phyloP scores from a whole-genome alignment of 1,140 invertebrate genomes.

The Acromyrmex echinatior region DNA sequence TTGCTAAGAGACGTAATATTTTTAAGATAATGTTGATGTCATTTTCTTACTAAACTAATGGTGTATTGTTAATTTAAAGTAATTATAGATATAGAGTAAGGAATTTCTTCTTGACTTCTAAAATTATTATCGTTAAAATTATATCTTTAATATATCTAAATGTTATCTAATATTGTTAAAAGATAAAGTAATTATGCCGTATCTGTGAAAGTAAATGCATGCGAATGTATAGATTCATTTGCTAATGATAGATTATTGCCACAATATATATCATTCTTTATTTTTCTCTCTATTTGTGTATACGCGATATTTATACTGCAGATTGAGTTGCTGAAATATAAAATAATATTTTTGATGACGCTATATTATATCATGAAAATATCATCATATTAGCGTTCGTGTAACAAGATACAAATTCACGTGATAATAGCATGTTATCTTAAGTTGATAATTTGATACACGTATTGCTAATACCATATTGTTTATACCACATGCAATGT shows the following conservation, averaged over 20 bases:
- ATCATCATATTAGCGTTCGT: background rate
- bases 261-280: background rate
- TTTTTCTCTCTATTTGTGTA: background rate
- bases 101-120: background rate
- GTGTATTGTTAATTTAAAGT: background rate
- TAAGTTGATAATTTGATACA: background rate
- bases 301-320: background rate
- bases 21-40: background rate
- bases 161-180: background rate
- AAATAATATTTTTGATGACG: background rate
- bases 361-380: background rate
- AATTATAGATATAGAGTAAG: background rate
- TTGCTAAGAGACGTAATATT: background rate
- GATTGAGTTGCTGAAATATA: background rate
- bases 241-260: background rate
- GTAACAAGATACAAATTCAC: background rate
- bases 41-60: background rate
- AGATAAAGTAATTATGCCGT: background rate
- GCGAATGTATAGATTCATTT: background rate
- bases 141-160: background rate
- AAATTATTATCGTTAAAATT: background rate
- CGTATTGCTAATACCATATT: background rate
- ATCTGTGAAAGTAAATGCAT: background rate
- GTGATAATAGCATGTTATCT: slow-evolving; percentile 13
- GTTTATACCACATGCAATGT: background rate